Evolutionary conservation across 1,140 invertebrate species (phyloP), one percentile per base, ranked within the genome.

Genomic region (Portunus trituberculatus): DNA sequence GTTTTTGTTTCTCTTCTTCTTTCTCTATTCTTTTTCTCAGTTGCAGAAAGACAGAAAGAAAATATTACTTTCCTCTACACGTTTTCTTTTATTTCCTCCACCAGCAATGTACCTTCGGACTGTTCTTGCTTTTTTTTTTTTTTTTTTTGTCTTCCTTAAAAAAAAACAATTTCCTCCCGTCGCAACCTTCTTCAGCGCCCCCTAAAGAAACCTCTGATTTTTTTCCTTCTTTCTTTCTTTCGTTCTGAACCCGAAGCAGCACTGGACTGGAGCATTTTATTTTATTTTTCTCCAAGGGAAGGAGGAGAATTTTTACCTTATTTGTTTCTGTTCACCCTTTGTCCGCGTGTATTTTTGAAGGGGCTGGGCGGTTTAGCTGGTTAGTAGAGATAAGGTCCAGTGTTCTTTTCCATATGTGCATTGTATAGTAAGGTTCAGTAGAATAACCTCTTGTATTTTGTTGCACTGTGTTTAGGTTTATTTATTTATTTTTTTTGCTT

Each of bases 191-290:
- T n/a, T n/a, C 67, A 0, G 52, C 25, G 67, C 4, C n/a, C 67
- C 67, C 67, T 76, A 76, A 76, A 76, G 67, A 76, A 76, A 20
- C 67, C 67, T 76, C 67, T 76, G 67, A 76, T 76, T 76, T 76
- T 76, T 76, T n/a, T 76, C 8, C 25, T 76, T 76, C n/a, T n/a
- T n/a, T n/a, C n/a, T 76, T 76, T n/a, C 67, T 76, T 76, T 76
- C 67, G 16, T 76, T 76, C 6, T n/a, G 25, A 76, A 76, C 67
- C 67, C 25, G 67, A 76, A 76, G 20, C 25, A 76, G 67, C n/a
- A n/a, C n/a, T 76, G 20, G 67, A 25, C 6, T 25, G 20, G 67
- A 76, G 8, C 1, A n/a, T 76, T 76, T 76, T 76, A 6, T 52
- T 76, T 76, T n/a, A 25, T n/a, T 76, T n/a, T 76, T 59, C 52